These are phyloP conservation scores for Cantharis rustica DNA, from an alignment of 2,888 invertebrate genomes.

Conservation along the genomic window DNA sequence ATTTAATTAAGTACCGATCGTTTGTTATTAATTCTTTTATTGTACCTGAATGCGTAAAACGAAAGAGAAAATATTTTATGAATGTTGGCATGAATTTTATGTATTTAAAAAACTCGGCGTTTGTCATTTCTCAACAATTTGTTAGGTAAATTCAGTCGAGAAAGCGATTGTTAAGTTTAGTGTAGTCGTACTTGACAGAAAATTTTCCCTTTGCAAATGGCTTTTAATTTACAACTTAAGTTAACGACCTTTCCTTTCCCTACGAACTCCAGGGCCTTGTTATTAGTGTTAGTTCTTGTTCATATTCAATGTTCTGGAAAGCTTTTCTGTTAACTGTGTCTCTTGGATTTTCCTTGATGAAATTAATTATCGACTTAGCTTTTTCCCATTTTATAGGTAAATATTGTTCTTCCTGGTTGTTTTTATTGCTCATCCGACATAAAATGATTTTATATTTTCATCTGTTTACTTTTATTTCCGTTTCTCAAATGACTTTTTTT, in stretches of 20 bases:
- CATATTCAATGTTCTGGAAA: neutral
- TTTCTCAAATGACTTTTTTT: neutral
- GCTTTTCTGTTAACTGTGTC: neutral
- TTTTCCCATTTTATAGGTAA: neutral
- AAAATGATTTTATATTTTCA: neutral
- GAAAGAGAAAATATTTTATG: neutral
- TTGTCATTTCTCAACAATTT: neutral
- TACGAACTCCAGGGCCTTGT: neutral
- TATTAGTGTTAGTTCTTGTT: neutral
- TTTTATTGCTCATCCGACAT: neutral
- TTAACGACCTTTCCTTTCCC: neutral
- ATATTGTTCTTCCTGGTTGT: neutral
- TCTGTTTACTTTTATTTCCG: neutral
- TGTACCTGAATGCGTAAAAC: neutral
- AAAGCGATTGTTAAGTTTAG: neutral
- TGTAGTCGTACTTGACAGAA: neutral
- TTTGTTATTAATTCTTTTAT: neutral
- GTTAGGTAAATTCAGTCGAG: neutral
- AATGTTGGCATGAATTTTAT: neutral
- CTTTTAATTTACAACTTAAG: neutral
- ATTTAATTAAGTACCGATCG: neutral
- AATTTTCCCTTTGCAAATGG: neutral
- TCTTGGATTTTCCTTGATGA: neutral
- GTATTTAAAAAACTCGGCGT: neutral
- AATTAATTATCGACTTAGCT: neutral